Percentiles rank a stretch among this genome's conserved stretches.
phyloP scores from a whole-genome alignment of 2,113 vertebrate species.

The Plecturocebus donacophilus region DNA sequence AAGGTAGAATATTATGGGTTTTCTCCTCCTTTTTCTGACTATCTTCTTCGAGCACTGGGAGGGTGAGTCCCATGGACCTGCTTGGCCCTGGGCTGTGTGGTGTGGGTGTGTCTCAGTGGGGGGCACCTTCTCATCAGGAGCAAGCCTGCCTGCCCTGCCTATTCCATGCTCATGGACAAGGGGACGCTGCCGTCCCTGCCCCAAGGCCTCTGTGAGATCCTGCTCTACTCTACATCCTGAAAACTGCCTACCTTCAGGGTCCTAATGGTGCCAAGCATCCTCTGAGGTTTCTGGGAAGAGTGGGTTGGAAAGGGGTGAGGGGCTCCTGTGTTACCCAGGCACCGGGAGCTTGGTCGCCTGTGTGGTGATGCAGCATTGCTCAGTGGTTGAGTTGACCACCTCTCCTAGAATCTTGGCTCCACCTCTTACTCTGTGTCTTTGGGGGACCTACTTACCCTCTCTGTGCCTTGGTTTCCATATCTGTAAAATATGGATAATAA shows the following conservation, averaged over 20 bases:
- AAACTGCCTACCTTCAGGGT: background rate
- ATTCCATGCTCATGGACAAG: background rate
- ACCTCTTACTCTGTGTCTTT: background rate
- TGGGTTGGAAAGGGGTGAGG: fast-evolving
- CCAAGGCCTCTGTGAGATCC: background rate
- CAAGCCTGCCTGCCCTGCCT: background rate
- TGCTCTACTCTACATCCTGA: background rate
- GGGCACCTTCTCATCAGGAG: background rate
- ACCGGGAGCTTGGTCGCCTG: fast-evolving
- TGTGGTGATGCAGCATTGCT: fast-evolving
- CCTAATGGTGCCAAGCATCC: background rate
- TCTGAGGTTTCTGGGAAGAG: background rate
- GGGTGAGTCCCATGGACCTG: fast-evolving
- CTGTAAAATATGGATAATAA: background rate
- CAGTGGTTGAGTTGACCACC: background rate
- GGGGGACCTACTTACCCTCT: background rate
- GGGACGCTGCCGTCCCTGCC: too few relatives aligned
- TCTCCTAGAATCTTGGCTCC: background rate
- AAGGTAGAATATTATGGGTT: background rate
- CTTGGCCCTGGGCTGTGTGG: too few relatives aligned
- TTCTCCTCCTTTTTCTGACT: background rate
- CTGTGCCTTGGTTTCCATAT: background rate
- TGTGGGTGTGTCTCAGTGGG: fast-evolving
- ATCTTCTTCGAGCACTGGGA: background rate
- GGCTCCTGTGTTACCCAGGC: too few relatives aligned